Base-by-base conservation (phyloP, 2,797 vertebrate genomes). In the Myotis pilosus region DNA sequence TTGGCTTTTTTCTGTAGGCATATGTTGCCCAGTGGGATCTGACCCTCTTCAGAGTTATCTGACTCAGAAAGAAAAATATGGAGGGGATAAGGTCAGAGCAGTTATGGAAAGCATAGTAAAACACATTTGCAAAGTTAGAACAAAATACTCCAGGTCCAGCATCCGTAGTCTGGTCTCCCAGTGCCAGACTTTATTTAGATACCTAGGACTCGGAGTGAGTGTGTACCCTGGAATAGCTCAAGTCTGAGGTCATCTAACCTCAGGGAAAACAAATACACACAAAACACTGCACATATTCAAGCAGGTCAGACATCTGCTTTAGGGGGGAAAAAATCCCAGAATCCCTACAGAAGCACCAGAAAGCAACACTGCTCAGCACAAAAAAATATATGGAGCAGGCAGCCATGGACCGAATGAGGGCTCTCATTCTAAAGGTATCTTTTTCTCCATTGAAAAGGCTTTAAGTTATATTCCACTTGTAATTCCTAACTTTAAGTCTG, bases 1-100 rank as follows among this genome's bases (percentile, higher is more conserved):
- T n/a, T 9, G 6, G 69, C 53, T 68, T 68, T 92, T 47, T 89
- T 41, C 74, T 80, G 47, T 20, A 91, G 82, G 72, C 82, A 94
- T 90, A 75, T 91, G 90, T 47, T 80, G 57, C 90, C 84, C 87
- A 51, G 69, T 22, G 44, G 91, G 95, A 79, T 57, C 28, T 81
- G 49, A 85, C 55, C 47, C 36, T 88, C 41, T 69, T 71, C 75
- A 93, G 66, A 85, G 79, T 60, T 60, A 41, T 72, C 25, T 30
- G 68, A 89, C 57, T 88, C 33, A 55, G 66, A 87, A 79, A 85
- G 68, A 62, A 88, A 96, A 95, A 86, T 20, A 55, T 2, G 30
- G 25, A 96, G 62, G 17, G 19, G 62, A 36, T 30, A 72, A 92
- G 68, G 87, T 68, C 89, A 84, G 53, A 80, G 80, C 60, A 68